A percentile compares a stretch with the other conserved stretches of the same genome.
Evolutionary conservation across 2,888 invertebrate species (phyloP).

Genomic region (Phyto melanocephala): DNA sequence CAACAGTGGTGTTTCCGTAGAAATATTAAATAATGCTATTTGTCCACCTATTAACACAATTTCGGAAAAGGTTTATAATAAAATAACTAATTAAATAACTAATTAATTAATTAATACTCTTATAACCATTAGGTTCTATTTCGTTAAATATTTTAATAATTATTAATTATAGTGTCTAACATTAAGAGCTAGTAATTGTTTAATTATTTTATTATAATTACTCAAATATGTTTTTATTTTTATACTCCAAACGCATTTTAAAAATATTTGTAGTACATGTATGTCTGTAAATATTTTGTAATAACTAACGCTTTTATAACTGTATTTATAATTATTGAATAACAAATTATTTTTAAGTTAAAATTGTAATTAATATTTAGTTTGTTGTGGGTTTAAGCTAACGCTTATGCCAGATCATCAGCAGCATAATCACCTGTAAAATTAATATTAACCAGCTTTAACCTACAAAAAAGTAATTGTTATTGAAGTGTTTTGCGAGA

Average conservation of each 20-base stretch:
- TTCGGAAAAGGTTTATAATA: constrained; percentile 73
- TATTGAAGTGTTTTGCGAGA: background rate
- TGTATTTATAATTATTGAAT: no score
- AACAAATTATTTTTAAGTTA: constrained; percentile 1
- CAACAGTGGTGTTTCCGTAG: constrained; percentile 74
- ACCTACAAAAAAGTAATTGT: no score
- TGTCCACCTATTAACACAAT: constrained; percentile 69
- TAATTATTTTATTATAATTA: background rate
- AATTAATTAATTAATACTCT: constrained; percentile 29
- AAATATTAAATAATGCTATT: constrained; percentile 67
- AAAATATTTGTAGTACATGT: constrained; percentile 7
- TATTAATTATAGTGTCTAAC: background rate
- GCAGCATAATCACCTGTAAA: background rate
- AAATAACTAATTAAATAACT: no score
- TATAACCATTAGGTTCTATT: constrained; percentile 23
- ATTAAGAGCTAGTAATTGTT: constrained; percentile 12
- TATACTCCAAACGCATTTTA: background rate
- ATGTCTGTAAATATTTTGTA: constrained; percentile 13
- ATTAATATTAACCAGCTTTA: background rate
- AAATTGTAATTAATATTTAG: constrained; percentile 1
- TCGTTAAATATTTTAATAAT: background rate
- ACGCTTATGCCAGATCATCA: background rate
- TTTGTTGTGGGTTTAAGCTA: background rate
- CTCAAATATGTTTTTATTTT: background rate
- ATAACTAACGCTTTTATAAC: background rate